Evolutionary conservation across 2,888 invertebrate genomes (phyloP).

Genomic region (Galeruca laticollis): DNA sequence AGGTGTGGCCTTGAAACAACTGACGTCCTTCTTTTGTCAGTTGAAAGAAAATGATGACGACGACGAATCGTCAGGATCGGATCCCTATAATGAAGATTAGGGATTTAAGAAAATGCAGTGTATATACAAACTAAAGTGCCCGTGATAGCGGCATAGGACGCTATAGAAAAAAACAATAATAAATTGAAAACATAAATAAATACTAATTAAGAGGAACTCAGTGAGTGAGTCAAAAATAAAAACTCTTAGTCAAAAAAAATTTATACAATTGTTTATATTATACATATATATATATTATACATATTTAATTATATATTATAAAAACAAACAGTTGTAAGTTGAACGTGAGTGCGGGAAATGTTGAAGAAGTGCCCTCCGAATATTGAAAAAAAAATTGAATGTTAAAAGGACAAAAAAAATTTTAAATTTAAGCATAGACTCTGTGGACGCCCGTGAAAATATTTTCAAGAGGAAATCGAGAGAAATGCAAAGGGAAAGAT

Average conservation of each 20-base stretch:
- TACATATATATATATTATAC: slow-evolving; percentile 61
- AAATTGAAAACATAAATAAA: slow-evolving; percentile 49
- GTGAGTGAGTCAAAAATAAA: slow-evolving; percentile 31
- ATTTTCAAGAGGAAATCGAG: slow-evolving; percentile 34
- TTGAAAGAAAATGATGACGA: slow-evolving; percentile 77
- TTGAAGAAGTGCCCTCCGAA: slow-evolving; percentile 46
- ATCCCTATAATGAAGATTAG: slow-evolving; percentile 34
- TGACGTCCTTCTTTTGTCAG: slow-evolving; percentile 80
- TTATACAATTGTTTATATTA: slow-evolving; percentile 67
- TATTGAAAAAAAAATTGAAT: slow-evolving; percentile 29
- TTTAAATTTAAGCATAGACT: slow-evolving; percentile 41
- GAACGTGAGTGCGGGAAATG: slow-evolving; percentile 49
- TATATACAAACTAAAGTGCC: slow-evolving; percentile 31
- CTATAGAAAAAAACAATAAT: slow-evolving; percentile 49
- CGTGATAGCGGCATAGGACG: slow-evolving; percentile 48
- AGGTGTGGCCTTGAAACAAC: slow-evolving; percentile 80
- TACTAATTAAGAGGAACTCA: slow-evolving; percentile 41
- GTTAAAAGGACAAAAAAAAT: slow-evolving; percentile 54
- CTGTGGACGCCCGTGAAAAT: slow-evolving; percentile 35
- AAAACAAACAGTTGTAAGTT: slow-evolving; percentile 53
- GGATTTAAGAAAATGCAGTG: neutral
- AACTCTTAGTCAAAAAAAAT: slow-evolving; percentile 64
- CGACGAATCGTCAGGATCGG: slow-evolving; percentile 64
- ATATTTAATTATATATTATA: slow-evolving; percentile 59
- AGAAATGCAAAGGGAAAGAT: neutral